Base-by-base conservation (phyloP, 2,888 invertebrate genomes). In the Epistrophe eligans region DNA sequence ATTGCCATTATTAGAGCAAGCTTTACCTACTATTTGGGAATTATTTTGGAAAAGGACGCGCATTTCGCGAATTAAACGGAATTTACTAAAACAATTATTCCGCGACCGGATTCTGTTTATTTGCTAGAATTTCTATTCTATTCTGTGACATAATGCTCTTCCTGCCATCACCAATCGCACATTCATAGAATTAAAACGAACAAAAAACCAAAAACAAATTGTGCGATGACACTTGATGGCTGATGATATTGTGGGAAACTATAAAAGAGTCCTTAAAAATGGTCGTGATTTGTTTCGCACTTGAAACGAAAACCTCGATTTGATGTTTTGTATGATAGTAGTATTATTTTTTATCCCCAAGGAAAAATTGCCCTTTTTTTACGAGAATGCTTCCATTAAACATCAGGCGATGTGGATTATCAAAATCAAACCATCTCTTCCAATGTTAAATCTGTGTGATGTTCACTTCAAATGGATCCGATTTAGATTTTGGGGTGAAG, bases 231-330 rank as follows among this genome's bases (percentile, higher is more conserved):
- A 79, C 58, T 57, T 62, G 17, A 28, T n/a, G 43, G 19, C 32
- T 19, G 17, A 4, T 45, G 43, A 43, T 24, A 15, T 38, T 62
- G 38, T 52, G 50, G 64, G 55, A 67, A 50, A 17, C 40, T 24
- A 45, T 50, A 60, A 35, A 35, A 64, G 55, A 57, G 43, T 66
- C 45, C 38, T 19, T 24, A 40, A 62, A n/a, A 24, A 43, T 64
- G 55, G 45, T 11, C 43, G 17, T 43, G 71, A 64, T 57, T 70
- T 64, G 70, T 35, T 79, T 74, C 66, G 48, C 45, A 55, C 60
- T 79, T 64, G 19, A 57, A 84, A 40, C 15, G 43, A 82, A 32
- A 48, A 19, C 45, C 45, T 66, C 43, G 45, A 82, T 77, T 82
- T 71, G 71, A 43, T 72, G 71, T 50, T 72, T 58, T 57, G 15